Evolutionary conservation across 2,888 invertebrate genomes (phyloP).

Genomic region (Atrina japonica): DNA sequence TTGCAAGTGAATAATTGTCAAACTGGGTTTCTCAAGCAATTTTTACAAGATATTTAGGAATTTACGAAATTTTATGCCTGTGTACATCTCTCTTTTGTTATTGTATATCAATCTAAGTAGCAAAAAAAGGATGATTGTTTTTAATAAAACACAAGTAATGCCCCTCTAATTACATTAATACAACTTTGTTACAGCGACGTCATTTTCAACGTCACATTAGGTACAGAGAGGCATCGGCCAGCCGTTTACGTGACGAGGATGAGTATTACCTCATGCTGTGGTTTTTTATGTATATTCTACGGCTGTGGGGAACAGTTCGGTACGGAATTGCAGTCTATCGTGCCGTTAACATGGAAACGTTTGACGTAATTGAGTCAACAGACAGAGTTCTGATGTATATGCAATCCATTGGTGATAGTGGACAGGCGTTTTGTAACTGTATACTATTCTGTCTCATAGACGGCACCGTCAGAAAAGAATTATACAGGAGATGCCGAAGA

Average conservation of each 20-base stretch:
- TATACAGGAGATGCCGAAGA: background rate
- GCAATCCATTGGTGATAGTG: constrained; percentile 11
- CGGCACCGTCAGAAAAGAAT: background rate
- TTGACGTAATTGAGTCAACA: background rate
- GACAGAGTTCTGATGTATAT: constrained; percentile 14
- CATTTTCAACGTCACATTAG: background rate
- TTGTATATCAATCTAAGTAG: no score
- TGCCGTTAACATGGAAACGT: background rate
- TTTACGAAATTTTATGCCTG: no score
- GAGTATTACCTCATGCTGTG: constrained; percentile 42
- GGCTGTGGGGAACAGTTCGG: constrained; percentile 46
- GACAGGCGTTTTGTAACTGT: constrained; percentile 12
- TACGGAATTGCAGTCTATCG: constrained; percentile 31
- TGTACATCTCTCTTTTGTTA: no score
- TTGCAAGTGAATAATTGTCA: no score
- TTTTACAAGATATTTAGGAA: no score
- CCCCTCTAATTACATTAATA: no score
- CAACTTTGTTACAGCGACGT: constrained; percentile 15
- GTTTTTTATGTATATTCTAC: constrained; percentile 37
- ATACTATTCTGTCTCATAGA: constrained; percentile 8
- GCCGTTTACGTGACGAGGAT: constrained; percentile 23
- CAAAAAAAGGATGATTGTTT: background rate
- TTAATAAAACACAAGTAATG: no score
- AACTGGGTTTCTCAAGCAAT: no score
- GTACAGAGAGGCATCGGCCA: background rate